Base-by-base conservation (phyloP, 2,113 vertebrate species). In the Zingel zingel region DNA sequence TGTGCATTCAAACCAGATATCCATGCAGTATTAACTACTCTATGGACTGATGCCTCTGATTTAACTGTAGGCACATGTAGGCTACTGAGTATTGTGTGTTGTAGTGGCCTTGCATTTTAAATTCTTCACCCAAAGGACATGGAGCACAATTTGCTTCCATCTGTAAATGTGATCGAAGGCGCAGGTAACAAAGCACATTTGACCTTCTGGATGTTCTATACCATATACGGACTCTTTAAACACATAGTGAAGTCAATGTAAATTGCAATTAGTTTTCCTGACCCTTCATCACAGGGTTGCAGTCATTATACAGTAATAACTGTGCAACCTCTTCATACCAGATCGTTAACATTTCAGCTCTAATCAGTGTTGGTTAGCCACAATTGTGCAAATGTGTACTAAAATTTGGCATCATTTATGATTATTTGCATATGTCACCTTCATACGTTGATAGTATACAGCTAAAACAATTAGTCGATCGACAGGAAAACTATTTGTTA, bases 141-240 rank as follows among this genome's bases (percentile, higher is more conserved):
- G 9, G 6, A 72, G 25, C 56, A 81, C 62, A 57, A 6, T 27
- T 70, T 56, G 14, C 36, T 43, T 36, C 58, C 54, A 62, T 82
- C 58, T 79, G n/a, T 77, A 67, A 76, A 68, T 72, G 21, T 65
- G 54, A 76, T 53, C 25, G 36, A 25, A 43, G 54, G 45, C 27
- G 0, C 2, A 47, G 36, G 25, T 36, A 39, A 67, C 27, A 63
- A 68, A 67, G 13, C 33, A 43, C 27, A 58, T 50, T 45, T 56
- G 59, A 68, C 51, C 58, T 67, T 50, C 27, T 53, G 5, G 57
- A 64, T 59, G 81, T 64, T 74, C 21, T 43, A 3, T 9, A 27
- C 30, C 9, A 27, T 12, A 25, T 18, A 19, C 6, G 8, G 10
- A 51, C 25, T 51, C 47, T 67, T 48, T 48, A 15, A 11, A 13